phyloP scores from a whole-genome alignment of 2,797 vertebrate species.

The Synanceia verrucosa region DNA sequence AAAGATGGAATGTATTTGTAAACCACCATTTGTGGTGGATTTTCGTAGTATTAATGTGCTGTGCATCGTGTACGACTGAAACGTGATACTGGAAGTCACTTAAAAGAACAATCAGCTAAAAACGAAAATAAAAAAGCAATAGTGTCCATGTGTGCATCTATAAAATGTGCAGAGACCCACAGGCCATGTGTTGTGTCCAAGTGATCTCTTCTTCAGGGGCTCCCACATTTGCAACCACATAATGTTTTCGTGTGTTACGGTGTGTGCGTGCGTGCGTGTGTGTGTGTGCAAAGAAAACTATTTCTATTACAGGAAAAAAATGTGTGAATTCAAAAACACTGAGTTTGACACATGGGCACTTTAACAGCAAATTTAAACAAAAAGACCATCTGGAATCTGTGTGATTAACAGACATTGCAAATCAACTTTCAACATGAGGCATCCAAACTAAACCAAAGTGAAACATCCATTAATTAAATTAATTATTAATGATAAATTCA shows the following conservation, averaged over 20 bases:
- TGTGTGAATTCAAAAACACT: slow-evolving; percentile 58
- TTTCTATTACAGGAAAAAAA: slow-evolving; percentile 60
- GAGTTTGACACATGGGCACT: slow-evolving; percentile 81
- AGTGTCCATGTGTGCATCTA: slow-evolving; percentile 22
- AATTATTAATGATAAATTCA: slow-evolving; percentile 92
- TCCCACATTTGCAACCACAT: slow-evolving; percentile 70
- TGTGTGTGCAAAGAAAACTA: slow-evolving; percentile 46
- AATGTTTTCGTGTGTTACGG: slow-evolving; percentile 21
- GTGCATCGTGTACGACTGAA: slow-evolving; percentile 49
- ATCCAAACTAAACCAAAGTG: slow-evolving; percentile 94
- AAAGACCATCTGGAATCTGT: slow-evolving; percentile 71
- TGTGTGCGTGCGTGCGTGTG: slow-evolving; percentile 27
- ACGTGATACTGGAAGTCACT: slow-evolving; percentile 48
- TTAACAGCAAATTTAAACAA: slow-evolving; percentile 52
- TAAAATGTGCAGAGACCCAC: slow-evolving; percentile 70
- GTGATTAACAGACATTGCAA: slow-evolving; percentile 76
- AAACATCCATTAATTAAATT: slow-evolving; percentile 95
- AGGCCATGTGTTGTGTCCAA: slow-evolving; percentile 55
- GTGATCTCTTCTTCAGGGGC: slow-evolving; percentile 81
- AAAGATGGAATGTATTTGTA: slow-evolving; percentile 82
- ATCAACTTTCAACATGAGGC: slow-evolving; percentile 93
- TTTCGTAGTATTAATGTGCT: slow-evolving; percentile 56
- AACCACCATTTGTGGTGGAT: slow-evolving; percentile 70
- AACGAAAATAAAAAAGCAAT: slow-evolving; percentile 48
- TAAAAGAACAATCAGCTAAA: slow-evolving; percentile 27